A percentile compares a stretch with the other conserved stretches of the same genome.
Conservation (phyloP, 2,113 vertebrate genomes). For the Parotia lawesii region DNA sequence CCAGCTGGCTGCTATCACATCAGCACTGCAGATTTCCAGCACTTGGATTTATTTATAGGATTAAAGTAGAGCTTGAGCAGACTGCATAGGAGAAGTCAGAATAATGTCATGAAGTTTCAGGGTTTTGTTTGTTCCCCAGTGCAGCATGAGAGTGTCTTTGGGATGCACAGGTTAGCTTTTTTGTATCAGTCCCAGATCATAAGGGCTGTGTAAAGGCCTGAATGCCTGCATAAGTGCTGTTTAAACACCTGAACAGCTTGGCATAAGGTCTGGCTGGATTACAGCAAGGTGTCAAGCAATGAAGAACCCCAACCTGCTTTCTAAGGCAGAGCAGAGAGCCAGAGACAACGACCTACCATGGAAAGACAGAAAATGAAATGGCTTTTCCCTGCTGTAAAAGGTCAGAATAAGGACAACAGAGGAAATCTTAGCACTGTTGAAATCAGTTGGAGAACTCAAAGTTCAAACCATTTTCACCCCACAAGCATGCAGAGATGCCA, state of each 20-base stretch:
- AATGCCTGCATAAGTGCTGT: not conserved
- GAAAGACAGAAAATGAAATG: not conserved
- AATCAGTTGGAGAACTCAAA: not conserved
- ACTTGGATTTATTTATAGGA: slow-evolving; percentile 60
- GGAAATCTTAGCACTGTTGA: not conserved
- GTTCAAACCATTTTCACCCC: not conserved
- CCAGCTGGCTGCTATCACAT: slow-evolving; percentile 66
- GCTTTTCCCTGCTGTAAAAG: not conserved
- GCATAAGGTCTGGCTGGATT: not conserved
- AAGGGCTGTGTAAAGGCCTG: not conserved
- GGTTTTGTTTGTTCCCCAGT: not conserved
- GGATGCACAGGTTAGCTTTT: not conserved
- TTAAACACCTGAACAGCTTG: not conserved
- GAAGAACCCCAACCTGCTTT: not conserved
- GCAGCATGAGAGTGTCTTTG: not conserved
- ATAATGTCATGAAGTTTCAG: slow-evolving; percentile 20
- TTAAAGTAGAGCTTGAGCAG: slow-evolving; percentile 11
- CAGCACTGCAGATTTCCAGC: slow-evolving; percentile 53
- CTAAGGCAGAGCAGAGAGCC: not conserved
- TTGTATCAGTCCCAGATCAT: not conserved
- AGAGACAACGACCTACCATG: not conserved
- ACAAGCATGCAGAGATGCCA: not conserved
- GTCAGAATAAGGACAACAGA: not conserved
- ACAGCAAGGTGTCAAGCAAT: not conserved
- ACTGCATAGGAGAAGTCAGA: slow-evolving; percentile 21